phyloP scores from a whole-genome alignment of 2,888 invertebrate genomes.

The Cantharis flavilabris region DNA sequence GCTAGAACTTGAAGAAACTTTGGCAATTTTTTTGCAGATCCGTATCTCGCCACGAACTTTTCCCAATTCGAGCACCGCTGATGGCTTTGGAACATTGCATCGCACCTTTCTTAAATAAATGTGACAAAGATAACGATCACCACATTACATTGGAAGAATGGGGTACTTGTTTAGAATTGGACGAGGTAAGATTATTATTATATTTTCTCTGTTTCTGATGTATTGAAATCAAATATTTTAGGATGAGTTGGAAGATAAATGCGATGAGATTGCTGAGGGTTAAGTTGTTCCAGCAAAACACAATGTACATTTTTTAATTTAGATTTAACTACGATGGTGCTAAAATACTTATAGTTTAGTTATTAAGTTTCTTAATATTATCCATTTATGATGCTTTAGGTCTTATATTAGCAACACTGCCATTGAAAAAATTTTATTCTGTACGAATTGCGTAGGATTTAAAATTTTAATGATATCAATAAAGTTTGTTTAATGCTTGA shows the following conservation, averaged over 20 bases:
- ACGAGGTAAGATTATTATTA: constrained; percentile 65
- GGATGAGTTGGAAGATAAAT: constrained; percentile 79
- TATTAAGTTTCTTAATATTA: background rate
- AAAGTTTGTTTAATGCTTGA: background rate
- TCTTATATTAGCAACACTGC: background rate
- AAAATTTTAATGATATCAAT: background rate
- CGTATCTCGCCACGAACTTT: constrained; percentile 92
- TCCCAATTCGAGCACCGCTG: constrained; percentile 92
- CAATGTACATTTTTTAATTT: background rate
- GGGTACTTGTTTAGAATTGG: constrained; percentile 85
- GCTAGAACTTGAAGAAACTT: background rate
- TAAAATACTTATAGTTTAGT: background rate
- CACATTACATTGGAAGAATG: constrained; percentile 90
- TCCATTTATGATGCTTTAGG: background rate
- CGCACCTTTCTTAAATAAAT: constrained; percentile 90
- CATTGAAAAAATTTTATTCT: background rate
- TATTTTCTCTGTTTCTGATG: background rate
- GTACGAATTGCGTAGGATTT: background rate
- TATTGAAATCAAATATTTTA: constrained; percentile 53
- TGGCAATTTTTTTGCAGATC: constrained; percentile 55
- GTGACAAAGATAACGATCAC: constrained; percentile 88
- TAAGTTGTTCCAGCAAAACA: background rate
- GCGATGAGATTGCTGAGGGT: constrained; percentile 69
- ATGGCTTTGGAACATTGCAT: constrained; percentile 98
- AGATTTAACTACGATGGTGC: background rate